Evolutionary conservation across 2,113 vertebrate genomes (phyloP).

Genomic region (Porphyrio hochstetteri): DNA sequence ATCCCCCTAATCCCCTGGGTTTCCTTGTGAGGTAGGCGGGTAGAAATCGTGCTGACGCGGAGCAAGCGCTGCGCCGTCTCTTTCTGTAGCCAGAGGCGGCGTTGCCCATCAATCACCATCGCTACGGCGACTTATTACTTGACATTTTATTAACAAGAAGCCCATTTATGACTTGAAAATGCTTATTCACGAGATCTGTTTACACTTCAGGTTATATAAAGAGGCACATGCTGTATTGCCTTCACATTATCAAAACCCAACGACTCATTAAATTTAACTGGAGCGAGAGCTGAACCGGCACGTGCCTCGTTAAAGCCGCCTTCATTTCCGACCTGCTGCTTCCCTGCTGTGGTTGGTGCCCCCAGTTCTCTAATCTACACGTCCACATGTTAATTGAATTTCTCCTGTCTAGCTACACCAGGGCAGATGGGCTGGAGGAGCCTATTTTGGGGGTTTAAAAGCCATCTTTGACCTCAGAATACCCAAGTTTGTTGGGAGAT

Average conservation of each 20-base stretch:
- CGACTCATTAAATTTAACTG: background rate
- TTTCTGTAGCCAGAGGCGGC: background rate
- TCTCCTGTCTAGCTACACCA: background rate
- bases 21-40: background rate
- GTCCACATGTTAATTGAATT: background rate
- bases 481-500: background rate
- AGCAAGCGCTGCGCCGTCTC: background rate
- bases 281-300: background rate
- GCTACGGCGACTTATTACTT: background rate
- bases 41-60: background rate
- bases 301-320: background rate
- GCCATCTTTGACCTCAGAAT: background rate
- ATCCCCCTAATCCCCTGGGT: accelerated
- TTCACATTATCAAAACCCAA: background rate
- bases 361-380: background rate
- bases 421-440: background rate
- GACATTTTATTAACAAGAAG: constrained; percentile 7
- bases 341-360: background rate
- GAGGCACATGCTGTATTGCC: background rate
- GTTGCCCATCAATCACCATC: background rate
- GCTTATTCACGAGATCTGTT: constrained; percentile 2
- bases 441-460: background rate
- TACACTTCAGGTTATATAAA: background rate
- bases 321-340: background rate
- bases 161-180: background rate